Evolutionary conservation across 2,888 invertebrate species (phyloP), one percentile per base, ranked within the genome.

Genomic region (Nephrocerus scutellatus): DNA sequence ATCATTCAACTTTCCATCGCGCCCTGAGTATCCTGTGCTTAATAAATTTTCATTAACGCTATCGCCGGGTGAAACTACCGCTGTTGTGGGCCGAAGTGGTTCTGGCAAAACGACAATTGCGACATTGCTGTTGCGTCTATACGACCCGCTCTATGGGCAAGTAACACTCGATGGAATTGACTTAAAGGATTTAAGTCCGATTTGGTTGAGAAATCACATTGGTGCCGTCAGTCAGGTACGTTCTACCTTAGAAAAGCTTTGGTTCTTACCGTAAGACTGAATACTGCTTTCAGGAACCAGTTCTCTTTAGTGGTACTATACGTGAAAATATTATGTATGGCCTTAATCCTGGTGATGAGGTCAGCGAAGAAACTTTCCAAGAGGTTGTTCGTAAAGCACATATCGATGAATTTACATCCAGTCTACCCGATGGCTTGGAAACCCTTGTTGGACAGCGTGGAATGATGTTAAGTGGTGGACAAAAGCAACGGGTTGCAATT

Each of bases 21-120:
- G 84, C 31, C 63, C 71, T 0, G 75, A 80, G 18, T 63, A 66
- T 14, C 50, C 59, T 3, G 74, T 87, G 4, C 71, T 92, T 36
- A 72, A 76, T 31, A 74, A 79, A 19, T 71, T 92, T 15, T 75
- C 71, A 48, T 70, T 92, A 20, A 72, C 71, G 6, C 70, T 90
- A 5, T 72, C 74, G 1, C 77, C 82, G 0, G 82, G 82, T 8
- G 76, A 77, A 46, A 79, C 87, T 0, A 77, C 87, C 8, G 92
- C 92, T 0, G 62, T 82, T 12, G 82, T 97, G 0, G 96, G 96
- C 0, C 74, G 88, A 1, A 93, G 92, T 41, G 96, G 96, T 0
- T 89, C 89, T 18, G 97, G 97, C 1, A 97, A 97, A 68, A 92
- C 91, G 32, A 96, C 97, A 0, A 72, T 96, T 41, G 90, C 86